phyloP scores from a whole-genome alignment of 1,140 invertebrate species.

The Rhizoglyphus robini region DNA sequence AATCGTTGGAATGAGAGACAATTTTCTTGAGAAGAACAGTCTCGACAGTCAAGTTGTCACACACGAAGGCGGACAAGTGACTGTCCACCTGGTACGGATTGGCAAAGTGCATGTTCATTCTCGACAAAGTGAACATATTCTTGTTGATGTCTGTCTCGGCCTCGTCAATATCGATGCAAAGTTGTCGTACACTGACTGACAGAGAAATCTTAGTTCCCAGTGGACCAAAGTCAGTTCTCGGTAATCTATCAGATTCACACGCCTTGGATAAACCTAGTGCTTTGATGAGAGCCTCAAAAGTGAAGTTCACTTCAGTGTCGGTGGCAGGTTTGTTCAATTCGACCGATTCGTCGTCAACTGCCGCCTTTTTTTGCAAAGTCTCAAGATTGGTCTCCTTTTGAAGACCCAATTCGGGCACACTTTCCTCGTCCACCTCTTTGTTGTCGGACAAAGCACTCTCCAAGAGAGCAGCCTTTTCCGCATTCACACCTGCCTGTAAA shows the following conservation, averaged over 20 bases:
- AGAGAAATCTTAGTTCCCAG: constrained; percentile 78
- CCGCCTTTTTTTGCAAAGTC: background rate
- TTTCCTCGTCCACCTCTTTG: constrained; percentile 31
- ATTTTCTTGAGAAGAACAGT: constrained; percentile 63
- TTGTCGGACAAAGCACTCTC: no score
- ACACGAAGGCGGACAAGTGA: constrained; percentile 55
- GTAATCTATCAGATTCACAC: constrained; percentile 4
- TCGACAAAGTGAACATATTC: background rate
- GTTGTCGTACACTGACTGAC: constrained; percentile 65
- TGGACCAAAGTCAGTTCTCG: constrained; percentile 42
- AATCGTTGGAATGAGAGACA: background rate
- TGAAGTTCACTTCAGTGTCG: constrained; percentile 73
- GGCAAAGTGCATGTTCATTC: constrained; percentile 3
- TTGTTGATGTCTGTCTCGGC: constrained; percentile 37
- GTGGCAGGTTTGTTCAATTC: no score
- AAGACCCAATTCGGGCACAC: constrained; percentile 39
- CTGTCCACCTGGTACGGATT: background rate
- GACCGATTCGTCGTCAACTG: background rate
- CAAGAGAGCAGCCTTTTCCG: no score
- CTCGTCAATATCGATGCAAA: constrained; percentile 86
- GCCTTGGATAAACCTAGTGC: constrained; percentile 57
- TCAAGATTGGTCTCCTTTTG: constrained; percentile 22
- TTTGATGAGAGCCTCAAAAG: constrained; percentile 68
- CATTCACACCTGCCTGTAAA: no score
- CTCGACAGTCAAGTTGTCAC: constrained; percentile 74